Conservation (phyloP, 2,113 vertebrate genomes). For the Oncorhynchus mykiss region DNA sequence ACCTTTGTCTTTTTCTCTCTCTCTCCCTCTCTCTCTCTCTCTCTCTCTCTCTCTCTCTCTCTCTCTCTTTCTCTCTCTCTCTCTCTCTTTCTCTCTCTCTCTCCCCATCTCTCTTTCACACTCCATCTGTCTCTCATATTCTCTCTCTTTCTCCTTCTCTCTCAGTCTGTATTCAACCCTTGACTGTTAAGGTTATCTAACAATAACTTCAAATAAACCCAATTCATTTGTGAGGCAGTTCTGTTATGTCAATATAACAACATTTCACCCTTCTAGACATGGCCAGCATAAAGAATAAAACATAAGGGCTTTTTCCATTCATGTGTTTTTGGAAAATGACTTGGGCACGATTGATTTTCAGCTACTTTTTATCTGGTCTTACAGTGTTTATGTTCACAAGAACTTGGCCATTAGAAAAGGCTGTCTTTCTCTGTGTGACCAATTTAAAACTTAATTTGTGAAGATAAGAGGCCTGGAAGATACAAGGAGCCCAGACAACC, state of each 20-base stretch:
- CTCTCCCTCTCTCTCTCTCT: conserved; percentile 35
- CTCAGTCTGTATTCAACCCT: conserved; percentile 21
- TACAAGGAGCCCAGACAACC: background rate
- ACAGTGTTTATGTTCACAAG: conserved; percentile 15
- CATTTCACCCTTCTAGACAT: conserved; percentile 15
- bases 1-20: background rate
- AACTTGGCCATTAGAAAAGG: background rate
- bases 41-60: conserved; percentile 3
- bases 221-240: conserved; percentile 20
- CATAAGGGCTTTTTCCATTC: conserved; percentile 1
- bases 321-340: conserved; percentile 7
- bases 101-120: conserved; percentile 37
- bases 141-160: conserved; percentile 44
- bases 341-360: background rate
- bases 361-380: background rate
- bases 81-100: background rate
- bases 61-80: conserved; percentile 37
- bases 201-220: conserved; percentile 35
- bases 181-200: conserved; percentile 44
- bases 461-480: conserved; percentile 9
- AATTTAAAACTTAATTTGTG: conserved; percentile 5
- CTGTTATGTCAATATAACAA: conserved; percentile 20
- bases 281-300: background rate
- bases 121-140: conserved; percentile 30
- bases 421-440: conserved; percentile 6